Conservation (phyloP, 2,113 vertebrate species). For the Rallus limicola region DNA sequence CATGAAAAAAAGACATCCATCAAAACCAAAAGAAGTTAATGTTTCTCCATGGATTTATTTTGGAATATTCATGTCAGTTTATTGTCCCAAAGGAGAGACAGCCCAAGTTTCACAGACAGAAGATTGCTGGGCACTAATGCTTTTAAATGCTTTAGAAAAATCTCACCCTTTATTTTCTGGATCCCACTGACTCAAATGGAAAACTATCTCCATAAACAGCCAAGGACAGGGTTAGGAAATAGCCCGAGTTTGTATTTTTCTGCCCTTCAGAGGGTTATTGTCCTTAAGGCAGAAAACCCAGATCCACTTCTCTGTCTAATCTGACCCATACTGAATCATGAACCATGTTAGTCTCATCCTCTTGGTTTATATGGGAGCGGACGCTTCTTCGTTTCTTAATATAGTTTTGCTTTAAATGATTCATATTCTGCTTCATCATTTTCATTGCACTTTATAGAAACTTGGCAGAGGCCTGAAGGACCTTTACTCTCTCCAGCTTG, state of each 20-base stretch:
- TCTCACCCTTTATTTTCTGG: not conserved
- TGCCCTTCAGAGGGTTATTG: not conserved
- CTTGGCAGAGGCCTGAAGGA: slow-evolving; percentile 37
- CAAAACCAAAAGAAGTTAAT: not conserved
- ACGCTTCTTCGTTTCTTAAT: slow-evolving; percentile 29
- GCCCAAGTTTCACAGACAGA: not conserved
- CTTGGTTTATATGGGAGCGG: not conserved
- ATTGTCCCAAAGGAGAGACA: not conserved
- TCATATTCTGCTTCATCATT: not conserved
- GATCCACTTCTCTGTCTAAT: not conserved
- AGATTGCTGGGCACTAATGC: not conserved
- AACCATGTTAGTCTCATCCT: not conserved
- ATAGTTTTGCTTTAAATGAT: slow-evolving; percentile 52
- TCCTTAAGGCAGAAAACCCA: not conserved
- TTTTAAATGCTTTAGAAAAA: not conserved
- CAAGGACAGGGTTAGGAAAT: not conserved
- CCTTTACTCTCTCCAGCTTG: slow-evolving; percentile 47
- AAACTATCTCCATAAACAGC: not conserved
- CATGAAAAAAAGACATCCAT: not conserved
- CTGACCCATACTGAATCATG: not conserved
- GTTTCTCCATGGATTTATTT: not conserved
- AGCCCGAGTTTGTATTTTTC: not conserved
- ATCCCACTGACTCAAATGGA: not conserved
- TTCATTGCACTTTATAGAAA: not conserved
- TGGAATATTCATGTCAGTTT: not conserved